phyloP scores from a whole-genome alignment of 2,888 invertebrate genomes.

The Tenodera sinensis region DNA sequence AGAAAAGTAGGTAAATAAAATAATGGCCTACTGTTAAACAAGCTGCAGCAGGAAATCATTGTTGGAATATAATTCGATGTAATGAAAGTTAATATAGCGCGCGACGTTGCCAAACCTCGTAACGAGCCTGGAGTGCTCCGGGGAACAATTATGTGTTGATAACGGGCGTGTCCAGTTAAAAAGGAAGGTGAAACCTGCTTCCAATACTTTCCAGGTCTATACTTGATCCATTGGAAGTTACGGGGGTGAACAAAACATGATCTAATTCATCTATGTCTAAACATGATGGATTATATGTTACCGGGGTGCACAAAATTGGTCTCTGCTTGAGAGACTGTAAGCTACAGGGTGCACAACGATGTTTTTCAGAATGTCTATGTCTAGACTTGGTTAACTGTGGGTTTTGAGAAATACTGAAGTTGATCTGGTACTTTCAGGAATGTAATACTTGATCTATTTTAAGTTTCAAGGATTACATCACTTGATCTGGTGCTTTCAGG shows the following conservation, averaged over 20 bases:
- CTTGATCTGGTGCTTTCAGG: no score
- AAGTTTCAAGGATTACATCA: no score
- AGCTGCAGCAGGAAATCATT: neutral
- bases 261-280: neutral
- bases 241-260: neutral
- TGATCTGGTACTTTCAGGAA: no score
- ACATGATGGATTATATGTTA: no score
- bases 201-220: neutral
- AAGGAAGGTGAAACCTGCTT: neutral
- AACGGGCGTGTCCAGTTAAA: constrained; percentile 1
- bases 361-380: no score
- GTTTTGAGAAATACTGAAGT: no score
- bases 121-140: neutral
- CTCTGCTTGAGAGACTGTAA: no score
- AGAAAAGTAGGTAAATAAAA: neutral
- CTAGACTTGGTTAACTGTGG: no score
- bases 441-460: no score
- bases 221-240: neutral
- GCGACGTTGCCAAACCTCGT: neutral
- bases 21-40: neutral
- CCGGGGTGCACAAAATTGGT: no score
- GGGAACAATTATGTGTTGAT: neutral
- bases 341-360: no score
- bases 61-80: neutral
- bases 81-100: neutral